A percentile compares a stretch with the other conserved stretches of the same genome.
phyloP scores from a whole-genome alignment of 2,797 vertebrate genomes.

The Xiphophorus birchmanni region DNA sequence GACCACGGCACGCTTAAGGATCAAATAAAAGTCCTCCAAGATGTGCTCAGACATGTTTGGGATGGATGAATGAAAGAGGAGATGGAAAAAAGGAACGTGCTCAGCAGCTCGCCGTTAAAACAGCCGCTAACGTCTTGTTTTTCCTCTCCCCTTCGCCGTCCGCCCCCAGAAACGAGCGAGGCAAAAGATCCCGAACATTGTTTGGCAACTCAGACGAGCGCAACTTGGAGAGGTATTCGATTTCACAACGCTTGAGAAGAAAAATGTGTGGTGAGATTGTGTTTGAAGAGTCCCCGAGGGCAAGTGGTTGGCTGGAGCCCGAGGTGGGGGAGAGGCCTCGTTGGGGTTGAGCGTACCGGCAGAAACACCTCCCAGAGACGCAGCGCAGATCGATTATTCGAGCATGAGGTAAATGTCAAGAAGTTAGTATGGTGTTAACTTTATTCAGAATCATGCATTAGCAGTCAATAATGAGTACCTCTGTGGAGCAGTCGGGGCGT shows the following conservation, averaged over 20 bases:
- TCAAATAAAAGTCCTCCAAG: constrained; percentile 12
- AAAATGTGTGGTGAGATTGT: constrained; percentile 68
- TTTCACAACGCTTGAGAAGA: constrained; percentile 77
- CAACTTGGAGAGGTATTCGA: constrained; percentile 69
- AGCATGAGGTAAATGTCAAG: background rate
- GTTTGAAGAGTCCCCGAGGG: constrained; percentile 59
- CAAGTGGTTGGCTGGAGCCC: constrained; percentile 43
- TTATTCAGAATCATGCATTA: constrained; percentile 11
- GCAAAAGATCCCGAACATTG: constrained; percentile 53
- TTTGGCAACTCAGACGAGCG: constrained; percentile 62
- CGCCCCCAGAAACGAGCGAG: constrained; percentile 7
- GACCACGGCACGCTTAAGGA: constrained; percentile 20
- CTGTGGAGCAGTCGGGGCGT: constrained; percentile 23
- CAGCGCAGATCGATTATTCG: background rate
- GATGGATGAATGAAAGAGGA: constrained; percentile 11
- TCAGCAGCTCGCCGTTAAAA: constrained; percentile 34
- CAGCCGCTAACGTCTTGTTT: constrained; percentile 30
- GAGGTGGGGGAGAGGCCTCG: constrained; percentile 34
- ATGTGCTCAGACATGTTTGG: constrained; percentile 7
- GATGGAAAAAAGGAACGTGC: constrained; percentile 27
- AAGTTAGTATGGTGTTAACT: constrained; percentile 8
- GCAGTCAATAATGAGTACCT: background rate
- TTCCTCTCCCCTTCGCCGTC: constrained; percentile 18
- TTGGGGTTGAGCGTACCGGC: constrained; percentile 11
- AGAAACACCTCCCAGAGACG: constrained; percentile 8